Evolutionary conservation across 2,113 vertebrate species (phyloP), one percentile per base, ranked within the genome.

Genomic region (Oplegnathus fasciatus): DNA sequence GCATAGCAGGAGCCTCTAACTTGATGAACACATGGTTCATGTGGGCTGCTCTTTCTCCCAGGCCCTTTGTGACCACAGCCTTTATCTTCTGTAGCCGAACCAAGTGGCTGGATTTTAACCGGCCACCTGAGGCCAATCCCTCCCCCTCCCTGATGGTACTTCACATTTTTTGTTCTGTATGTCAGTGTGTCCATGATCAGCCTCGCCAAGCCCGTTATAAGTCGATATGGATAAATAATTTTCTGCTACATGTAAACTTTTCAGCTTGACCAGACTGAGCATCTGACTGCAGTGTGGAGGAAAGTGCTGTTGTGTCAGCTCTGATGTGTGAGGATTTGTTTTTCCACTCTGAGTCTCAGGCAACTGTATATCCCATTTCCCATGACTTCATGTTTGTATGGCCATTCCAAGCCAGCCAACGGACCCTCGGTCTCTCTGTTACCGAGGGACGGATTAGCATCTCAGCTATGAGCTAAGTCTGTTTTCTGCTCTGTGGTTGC

Each of bases 361-460:
- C 70, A 44, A 68, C 83, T 79, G 70, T 62, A 72, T 57, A 75
- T 86, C 73, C 65, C 54, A 69, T 89, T 85, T 89, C 79, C 88
- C 83, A 88, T 86, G 88, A 88, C 85, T 87, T 88, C 76, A 75
- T 86, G 83, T 89, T 90, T 86, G 65, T 46, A 75, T 17, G 82
- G 75, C 70, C 40, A 26, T 24, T 70, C 66, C 69, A 67, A 78
- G 67, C 70, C 85, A 73, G 61, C 71, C 80, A 82, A 8, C 37
- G 22, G 69, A 58, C 69, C 60, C 75, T 82, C 60, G 0, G 60
- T 26, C 68, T 55, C 46, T 74, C 55, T 26, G 78, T 89, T 80
- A 85, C 86, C 42, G 30, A 80, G 84, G 79, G 87, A 89, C 7
- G 86, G 90, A 93, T 91, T 92, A 91, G 88, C 82, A 87, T 92